These are phyloP conservation scores for Sebastes steindachneri DNA, from an alignment of 2,797 vertebrate genomes.

Conservation along the genomic window DNA sequence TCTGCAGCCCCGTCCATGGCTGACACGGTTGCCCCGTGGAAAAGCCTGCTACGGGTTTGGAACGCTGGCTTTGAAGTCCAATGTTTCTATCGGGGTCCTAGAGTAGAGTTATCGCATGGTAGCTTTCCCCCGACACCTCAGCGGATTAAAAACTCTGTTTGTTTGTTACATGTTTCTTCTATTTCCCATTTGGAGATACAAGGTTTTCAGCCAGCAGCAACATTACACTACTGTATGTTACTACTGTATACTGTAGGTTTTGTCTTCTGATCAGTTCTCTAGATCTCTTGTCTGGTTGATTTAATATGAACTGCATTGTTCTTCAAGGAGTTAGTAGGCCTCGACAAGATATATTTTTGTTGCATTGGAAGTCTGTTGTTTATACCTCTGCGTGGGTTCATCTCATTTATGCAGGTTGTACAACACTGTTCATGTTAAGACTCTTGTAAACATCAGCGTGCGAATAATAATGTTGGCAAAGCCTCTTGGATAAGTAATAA, in stretches of 20 bases:
- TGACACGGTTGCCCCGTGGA: constrained; percentile 43
- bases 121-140: constrained; percentile 29
- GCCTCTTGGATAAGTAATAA: neutral
- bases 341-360: neutral
- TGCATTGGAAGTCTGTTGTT: neutral
- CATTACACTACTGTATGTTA: neutral
- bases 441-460: neutral
- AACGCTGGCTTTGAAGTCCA: constrained; percentile 57
- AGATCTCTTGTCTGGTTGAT: neutral
- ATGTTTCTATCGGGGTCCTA: constrained; percentile 46
- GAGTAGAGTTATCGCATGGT: constrained; percentile 44
- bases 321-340: neutral
- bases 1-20: constrained; percentile 51
- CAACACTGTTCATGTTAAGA: neutral
- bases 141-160: constrained; percentile 55
- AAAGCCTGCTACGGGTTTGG: constrained; percentile 48
- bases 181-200: constrained; percentile 1
- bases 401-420: neutral
- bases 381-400: neutral
- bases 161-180: constrained; percentile 27
- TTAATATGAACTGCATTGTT: neutral
- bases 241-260: neutral
- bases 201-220: constrained; percentile 9
- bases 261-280: neutral
- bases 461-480: neutral